Percentiles rank a stretch among this genome's conserved stretches.
Conservation (phyloP, 2,888 invertebrate genomes). For the Augiades crinisus region DNA sequence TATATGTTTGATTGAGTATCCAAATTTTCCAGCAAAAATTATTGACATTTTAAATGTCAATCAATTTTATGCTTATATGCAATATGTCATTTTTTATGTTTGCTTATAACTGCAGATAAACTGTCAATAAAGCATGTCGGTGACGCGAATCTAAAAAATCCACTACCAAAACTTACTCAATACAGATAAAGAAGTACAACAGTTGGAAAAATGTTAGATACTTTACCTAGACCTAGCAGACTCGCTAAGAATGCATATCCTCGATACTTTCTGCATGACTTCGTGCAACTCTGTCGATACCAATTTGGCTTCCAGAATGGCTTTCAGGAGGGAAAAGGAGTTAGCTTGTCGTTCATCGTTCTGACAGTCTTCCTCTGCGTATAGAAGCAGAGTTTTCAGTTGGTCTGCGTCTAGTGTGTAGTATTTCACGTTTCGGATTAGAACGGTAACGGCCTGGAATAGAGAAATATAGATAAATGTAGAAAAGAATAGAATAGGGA, state of each 20-base stretch:
- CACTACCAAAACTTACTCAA: too few relatives aligned
- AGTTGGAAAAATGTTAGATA: too few relatives aligned
- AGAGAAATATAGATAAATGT: neutral
- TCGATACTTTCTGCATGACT: constrained; percentile 91
- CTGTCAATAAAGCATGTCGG: too few relatives aligned
- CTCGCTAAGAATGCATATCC: constrained; percentile 89
- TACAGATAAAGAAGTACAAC: too few relatives aligned
- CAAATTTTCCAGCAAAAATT: too few relatives aligned
- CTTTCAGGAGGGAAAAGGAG: constrained; percentile 93
- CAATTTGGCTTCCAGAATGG: constrained; percentile 89
- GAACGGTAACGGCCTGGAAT: constrained; percentile 87
- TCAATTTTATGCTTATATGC: too few relatives aligned
- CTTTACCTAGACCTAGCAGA: constrained; percentile 76
- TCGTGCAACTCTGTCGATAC: constrained; percentile 87
- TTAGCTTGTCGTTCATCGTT: constrained; percentile 92
- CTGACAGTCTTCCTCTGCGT: constrained; percentile 94
- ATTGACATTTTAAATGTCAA: too few relatives aligned
- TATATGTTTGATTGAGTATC: too few relatives aligned
- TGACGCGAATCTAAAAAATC: too few relatives aligned
- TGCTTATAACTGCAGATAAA: too few relatives aligned
- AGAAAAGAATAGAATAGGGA: too few relatives aligned
- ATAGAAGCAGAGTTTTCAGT: constrained; percentile 89
- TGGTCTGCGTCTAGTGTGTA: constrained; percentile 87
- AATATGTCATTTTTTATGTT: too few relatives aligned
- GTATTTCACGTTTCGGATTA: constrained; percentile 90